Evolutionary conservation across 2,888 invertebrate species (phyloP).

Genomic region (Rhagonycha lutea): DNA sequence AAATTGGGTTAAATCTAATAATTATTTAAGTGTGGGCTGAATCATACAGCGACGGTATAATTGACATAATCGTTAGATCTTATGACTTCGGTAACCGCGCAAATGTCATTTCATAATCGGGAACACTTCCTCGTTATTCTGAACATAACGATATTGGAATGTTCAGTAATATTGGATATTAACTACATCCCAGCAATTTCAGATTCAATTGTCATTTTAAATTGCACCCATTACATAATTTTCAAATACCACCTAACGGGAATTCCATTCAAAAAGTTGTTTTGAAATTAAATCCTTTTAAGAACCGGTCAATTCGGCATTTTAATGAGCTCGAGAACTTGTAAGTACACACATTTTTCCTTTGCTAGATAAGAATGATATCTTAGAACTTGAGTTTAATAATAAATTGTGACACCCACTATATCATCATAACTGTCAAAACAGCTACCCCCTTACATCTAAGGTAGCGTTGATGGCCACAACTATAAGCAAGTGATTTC

Average conservation of each 20-base stretch:
- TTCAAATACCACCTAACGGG: neutral
- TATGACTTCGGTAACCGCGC: constrained; percentile 16
- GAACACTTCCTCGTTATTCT: constrained; percentile 18
- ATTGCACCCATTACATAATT: neutral
- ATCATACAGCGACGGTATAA: neutral
- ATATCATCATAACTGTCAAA: neutral
- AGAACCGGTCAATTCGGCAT: neutral
- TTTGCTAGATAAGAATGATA: neutral
- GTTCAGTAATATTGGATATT: constrained; percentile 20
- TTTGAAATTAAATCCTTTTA: too few species aligned
- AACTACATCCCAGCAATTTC: constrained; percentile 10
- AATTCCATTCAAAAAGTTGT: neutral
- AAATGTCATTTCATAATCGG: constrained; percentile 20
- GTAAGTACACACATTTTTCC: neutral
- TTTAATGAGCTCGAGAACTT: neutral
- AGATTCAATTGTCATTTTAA: constrained; percentile 1
- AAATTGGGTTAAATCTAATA: neutral
- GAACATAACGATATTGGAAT: constrained; percentile 23
- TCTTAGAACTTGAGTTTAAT: neutral
- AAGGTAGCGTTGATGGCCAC: neutral
- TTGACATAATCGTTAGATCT: constrained; percentile 12
- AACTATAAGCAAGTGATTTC: neutral
- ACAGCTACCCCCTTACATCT: neutral
- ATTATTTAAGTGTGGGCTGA: neutral
- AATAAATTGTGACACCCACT: neutral